Conservation (phyloP, 2,888 invertebrate species). For the Mesochorus sp. region DNA sequence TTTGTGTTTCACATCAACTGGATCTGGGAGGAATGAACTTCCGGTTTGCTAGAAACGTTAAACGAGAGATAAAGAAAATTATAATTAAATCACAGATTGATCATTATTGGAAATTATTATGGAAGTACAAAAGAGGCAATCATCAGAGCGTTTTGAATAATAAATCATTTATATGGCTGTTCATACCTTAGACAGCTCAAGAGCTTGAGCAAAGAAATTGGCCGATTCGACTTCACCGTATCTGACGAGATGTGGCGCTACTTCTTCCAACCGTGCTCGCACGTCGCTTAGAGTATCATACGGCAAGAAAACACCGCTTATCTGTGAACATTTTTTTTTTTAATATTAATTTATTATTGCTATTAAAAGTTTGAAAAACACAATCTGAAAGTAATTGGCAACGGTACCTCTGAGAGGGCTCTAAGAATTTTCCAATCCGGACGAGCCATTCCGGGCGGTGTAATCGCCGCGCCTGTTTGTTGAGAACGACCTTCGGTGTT, state of each 20-base stretch:
- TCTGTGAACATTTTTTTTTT: conserved; percentile 77
- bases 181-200: conserved; percentile 87
- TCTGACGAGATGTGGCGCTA: conserved; percentile 94
- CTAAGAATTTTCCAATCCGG: conserved; percentile 99
- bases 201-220: conserved; percentile 91
- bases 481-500: conserved; percentile 99
- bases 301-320: conserved; percentile 87
- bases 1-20: conserved; percentile 89
- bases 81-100: not conserved
- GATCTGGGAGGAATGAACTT: conserved; percentile 70
- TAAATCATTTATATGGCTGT: not conserved
- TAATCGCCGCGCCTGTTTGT: conserved; percentile 92
- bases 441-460: conserved; percentile 95
- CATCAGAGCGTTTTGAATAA: not conserved
- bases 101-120: not conserved
- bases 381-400: conserved; percentile 14
- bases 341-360: not conserved
- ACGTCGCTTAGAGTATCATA: conserved; percentile 95
- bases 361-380: no score
- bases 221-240: conserved; percentile 93
- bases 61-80: conserved; percentile 4
- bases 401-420: conserved; percentile 94
- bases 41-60: conserved; percentile 67
- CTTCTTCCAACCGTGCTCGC: conserved; percentile 90
- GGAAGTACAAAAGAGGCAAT: not conserved